Evolutionary conservation across 2,888 invertebrate genomes (phyloP).

Genomic region (Watsonalla binaria): DNA sequence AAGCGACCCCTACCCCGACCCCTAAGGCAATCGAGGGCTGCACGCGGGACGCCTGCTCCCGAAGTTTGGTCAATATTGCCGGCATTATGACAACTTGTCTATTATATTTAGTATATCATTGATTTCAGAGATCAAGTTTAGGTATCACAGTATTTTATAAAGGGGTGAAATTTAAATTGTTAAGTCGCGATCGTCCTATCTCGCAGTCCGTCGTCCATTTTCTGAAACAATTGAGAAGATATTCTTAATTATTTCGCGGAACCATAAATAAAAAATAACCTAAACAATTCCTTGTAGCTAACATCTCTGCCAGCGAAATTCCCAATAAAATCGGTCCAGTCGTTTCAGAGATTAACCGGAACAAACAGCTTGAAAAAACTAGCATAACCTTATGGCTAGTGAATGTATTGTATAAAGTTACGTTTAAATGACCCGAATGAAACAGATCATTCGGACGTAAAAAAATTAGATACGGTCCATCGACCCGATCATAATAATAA

Average conservation of each 20-base stretch:
- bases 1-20: slow-evolving; percentile 65
- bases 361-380: too few relatives aligned
- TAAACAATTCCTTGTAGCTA: too few relatives aligned
- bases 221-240: slow-evolving; percentile 44
- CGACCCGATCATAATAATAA: too few relatives aligned
- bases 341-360: too few relatives aligned
- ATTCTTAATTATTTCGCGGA: background rate
- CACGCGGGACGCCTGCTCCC: slow-evolving; percentile 67
- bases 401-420: too few relatives aligned
- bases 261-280: too few relatives aligned
- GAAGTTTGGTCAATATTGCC: slow-evolving; percentile 67
- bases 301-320: too few relatives aligned
- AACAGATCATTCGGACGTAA: too few relatives aligned
- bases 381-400: too few relatives aligned
- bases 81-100: slow-evolving; percentile 52
- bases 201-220: slow-evolving; percentile 47
- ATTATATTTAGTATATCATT: slow-evolving; percentile 20
- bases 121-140: slow-evolving; percentile 26
- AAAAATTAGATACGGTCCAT: too few relatives aligned
- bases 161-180: background rate
- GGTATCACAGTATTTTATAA: background rate
- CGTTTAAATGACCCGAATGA: too few relatives aligned
- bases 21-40: slow-evolving; percentile 64
- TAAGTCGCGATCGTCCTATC: background rate
- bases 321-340: too few relatives aligned